A percentile compares a stretch with the other conserved stretches of the same genome.
These are phyloP conservation scores for Pavo muticus DNA, from an alignment of 2,113 vertebrate genomes.

Conservation along the genomic window DNA sequence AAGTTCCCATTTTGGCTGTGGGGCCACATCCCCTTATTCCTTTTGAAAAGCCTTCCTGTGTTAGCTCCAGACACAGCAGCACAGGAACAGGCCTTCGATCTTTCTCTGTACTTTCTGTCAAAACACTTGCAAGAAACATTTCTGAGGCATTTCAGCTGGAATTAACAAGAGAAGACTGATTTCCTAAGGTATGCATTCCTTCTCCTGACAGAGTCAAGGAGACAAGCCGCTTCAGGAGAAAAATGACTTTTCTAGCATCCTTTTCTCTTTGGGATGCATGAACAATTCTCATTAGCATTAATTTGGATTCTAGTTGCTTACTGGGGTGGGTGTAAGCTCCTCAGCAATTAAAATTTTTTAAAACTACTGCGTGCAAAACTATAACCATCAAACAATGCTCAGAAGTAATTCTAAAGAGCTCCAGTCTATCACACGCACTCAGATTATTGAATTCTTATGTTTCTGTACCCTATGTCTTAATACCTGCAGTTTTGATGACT, in stretches of 20 bases:
- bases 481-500: neutral
- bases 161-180: conserved; percentile 62
- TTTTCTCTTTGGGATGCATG: conserved; percentile 21
- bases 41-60: conserved; percentile 9
- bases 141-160: conserved; percentile 53
- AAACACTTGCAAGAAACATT: conserved; percentile 48
- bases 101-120: conserved; percentile 43
- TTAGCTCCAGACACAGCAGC: conserved; percentile 37
- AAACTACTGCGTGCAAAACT: neutral
- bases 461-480: neutral
- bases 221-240: conserved; percentile 29
- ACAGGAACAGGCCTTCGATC: conserved; percentile 18
- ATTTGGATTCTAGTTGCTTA: conserved; percentile 38
- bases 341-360: neutral
- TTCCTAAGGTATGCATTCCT: conserved; percentile 1
- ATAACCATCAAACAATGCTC: conserved; percentile 13
- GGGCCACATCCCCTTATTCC: neutral
- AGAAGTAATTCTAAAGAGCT: conserved; percentile 3
- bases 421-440: neutral
- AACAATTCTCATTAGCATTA: neutral
- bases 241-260: neutral
- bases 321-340: conserved; percentile 17
- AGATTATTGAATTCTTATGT: neutral
- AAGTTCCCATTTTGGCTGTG: neutral
- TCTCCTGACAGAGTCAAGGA: conserved; percentile 54